phyloP scores from a whole-genome alignment of 2,113 vertebrate genomes.

The Prietella phreatophila region DNA sequence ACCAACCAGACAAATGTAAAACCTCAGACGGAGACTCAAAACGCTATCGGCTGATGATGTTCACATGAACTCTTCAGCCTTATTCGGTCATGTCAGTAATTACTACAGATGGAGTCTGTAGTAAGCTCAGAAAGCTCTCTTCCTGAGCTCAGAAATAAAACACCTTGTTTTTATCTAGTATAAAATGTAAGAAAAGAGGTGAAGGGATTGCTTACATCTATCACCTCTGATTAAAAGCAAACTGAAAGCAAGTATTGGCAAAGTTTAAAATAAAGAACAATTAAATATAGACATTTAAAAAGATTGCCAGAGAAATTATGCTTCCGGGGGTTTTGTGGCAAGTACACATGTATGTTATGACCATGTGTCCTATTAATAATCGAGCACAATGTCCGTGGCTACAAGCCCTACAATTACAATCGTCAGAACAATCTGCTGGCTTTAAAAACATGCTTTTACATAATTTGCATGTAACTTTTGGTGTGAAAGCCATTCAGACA shows the following conservation, averaged over 20 bases:
- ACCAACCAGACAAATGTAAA: conserved; percentile 31
- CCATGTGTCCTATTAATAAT: too few relatives aligned
- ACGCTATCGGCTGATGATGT: not conserved
- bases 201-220: too few relatives aligned
- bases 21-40: conserved; percentile 14
- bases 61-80: conserved; percentile 33
- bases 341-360: not conserved
- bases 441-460: not conserved
- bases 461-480: not conserved
- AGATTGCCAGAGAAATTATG: not conserved
- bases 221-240: not conserved
- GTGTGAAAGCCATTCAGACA: not conserved
- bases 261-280: not conserved
- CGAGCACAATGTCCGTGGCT: not conserved
- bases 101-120: not conserved
- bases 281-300: not conserved
- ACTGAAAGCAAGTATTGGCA: not conserved
- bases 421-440: too few relatives aligned
- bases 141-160: not conserved
- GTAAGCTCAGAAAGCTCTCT: too few relatives aligned
- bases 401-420: not conserved
- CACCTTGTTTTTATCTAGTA: not conserved
- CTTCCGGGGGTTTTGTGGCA: not conserved
- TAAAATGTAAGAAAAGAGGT: not conserved
- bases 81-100: not conserved